Evolutionary conservation across 2,797 vertebrate genomes (phyloP).

Genomic region (Myotis vivesi): DNA sequence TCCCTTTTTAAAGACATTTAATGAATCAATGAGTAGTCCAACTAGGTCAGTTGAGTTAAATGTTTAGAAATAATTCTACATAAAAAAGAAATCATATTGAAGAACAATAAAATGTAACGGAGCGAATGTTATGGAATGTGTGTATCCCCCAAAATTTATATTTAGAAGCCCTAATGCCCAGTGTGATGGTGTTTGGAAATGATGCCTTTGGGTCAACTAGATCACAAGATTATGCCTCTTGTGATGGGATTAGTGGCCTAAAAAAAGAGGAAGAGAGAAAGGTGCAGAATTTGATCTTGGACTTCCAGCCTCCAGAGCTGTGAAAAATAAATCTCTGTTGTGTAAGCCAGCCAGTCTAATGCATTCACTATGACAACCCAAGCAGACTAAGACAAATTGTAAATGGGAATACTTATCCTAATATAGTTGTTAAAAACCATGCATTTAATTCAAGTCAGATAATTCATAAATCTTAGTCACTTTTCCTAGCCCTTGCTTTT

Average conservation of each 20-base stretch:
- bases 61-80: constrained; percentile 24
- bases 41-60: neutral
- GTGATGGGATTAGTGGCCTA: neutral
- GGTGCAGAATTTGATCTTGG: neutral
- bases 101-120: neutral
- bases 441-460: neutral
- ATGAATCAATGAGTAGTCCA: neutral
- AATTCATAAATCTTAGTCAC: neutral
- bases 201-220: neutral
- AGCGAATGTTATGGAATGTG: neutral
- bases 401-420: neutral
- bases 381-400: neutral
- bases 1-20: neutral
- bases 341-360: neutral
- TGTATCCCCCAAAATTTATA: neutral
- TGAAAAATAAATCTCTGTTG: neutral
- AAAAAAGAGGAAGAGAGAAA: neutral
- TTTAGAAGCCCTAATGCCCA: neutral
- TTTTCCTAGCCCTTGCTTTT: neutral
- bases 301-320: neutral
- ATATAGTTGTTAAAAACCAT: neutral
- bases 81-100: neutral
- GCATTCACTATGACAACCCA: neutral
- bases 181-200: neutral
- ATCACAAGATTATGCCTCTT: neutral